phyloP scores from a whole-genome alignment of 2,113 vertebrate species.

The Indri indri region DNA sequence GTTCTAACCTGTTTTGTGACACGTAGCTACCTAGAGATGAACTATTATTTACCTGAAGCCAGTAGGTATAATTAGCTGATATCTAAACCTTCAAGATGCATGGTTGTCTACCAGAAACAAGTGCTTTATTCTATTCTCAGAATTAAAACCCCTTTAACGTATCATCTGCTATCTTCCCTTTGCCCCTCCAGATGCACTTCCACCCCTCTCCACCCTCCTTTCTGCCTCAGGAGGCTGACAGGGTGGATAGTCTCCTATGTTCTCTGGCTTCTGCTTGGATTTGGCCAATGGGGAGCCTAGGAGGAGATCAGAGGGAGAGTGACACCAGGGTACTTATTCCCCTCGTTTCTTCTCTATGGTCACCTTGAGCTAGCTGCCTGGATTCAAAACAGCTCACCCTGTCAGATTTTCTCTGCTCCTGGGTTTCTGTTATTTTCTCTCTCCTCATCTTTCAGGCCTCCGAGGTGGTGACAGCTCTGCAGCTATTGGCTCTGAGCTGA shows the following conservation, averaged over 20 bases:
- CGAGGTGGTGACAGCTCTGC: neutral
- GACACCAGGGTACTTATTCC: neutral
- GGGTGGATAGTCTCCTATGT: neutral
- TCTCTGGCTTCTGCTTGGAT: neutral
- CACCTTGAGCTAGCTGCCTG: neutral
- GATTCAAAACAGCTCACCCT: neutral
- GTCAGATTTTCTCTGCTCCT: neutral
- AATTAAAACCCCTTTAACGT: neutral
- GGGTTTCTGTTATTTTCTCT: neutral
- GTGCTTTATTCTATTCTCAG: neutral
- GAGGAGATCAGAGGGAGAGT: neutral
- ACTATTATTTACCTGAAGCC: neutral
- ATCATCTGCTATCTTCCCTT: neutral
- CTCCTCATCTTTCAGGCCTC: neutral
- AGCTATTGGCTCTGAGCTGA: neutral
- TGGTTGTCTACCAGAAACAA: neutral
- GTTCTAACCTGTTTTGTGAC: neutral
- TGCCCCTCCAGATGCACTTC: neutral
- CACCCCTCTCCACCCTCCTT: neutral
- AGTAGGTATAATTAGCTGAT: neutral
- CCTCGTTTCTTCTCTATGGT: neutral
- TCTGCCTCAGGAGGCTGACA: neutral
- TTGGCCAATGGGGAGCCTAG: neutral
- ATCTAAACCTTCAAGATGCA: neutral
- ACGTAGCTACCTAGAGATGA: neutral